These are phyloP conservation scores for Drosophila acutilabella DNA, from an alignment of 2,888 invertebrate genomes.

Conservation along the genomic window DNA sequence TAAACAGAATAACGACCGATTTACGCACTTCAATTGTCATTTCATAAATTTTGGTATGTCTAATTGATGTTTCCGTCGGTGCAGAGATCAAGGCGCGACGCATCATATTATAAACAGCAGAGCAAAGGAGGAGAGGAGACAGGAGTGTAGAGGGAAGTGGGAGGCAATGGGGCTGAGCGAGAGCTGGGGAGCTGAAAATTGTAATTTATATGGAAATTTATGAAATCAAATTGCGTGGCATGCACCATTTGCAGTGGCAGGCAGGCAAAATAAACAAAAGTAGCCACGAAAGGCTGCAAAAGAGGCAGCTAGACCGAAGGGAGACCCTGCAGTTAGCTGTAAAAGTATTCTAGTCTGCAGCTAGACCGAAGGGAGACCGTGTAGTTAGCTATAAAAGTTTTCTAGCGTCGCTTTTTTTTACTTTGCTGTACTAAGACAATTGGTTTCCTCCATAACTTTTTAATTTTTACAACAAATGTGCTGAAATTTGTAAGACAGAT, in stretches of 20 bases:
- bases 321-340: too few relatives aligned
- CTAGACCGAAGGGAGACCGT: background rate
- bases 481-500: too few relatives aligned
- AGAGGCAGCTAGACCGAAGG: too few relatives aligned
- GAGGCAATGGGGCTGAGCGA: background rate
- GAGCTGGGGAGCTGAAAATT: slow-evolving; percentile 13
- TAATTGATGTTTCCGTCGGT: slow-evolving; percentile 73
- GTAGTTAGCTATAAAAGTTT: background rate
- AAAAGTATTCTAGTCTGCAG: too few relatives aligned
- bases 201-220: slow-evolving; percentile 71
- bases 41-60: slow-evolving; percentile 59
- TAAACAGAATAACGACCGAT: slow-evolving; percentile 48
- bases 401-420: too few relatives aligned
- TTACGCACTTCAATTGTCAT: slow-evolving; percentile 50
- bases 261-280: slow-evolving; percentile 16
- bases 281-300: background rate
- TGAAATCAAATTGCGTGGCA: slow-evolving; percentile 65
- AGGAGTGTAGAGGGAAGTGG: background rate
- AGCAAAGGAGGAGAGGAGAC: background rate
- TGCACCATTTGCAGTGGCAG: slow-evolving; percentile 53
- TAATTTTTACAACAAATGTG: too few relatives aligned
- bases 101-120: slow-evolving; percentile 44
- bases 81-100: slow-evolving; percentile 55
- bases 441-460: too few relatives aligned
- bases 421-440: too few relatives aligned